A percentile compares a stretch with the other conserved stretches of the same genome.
phyloP scores from a whole-genome alignment of 2,113 vertebrate genomes.

The Rafetus swinhoei region DNA sequence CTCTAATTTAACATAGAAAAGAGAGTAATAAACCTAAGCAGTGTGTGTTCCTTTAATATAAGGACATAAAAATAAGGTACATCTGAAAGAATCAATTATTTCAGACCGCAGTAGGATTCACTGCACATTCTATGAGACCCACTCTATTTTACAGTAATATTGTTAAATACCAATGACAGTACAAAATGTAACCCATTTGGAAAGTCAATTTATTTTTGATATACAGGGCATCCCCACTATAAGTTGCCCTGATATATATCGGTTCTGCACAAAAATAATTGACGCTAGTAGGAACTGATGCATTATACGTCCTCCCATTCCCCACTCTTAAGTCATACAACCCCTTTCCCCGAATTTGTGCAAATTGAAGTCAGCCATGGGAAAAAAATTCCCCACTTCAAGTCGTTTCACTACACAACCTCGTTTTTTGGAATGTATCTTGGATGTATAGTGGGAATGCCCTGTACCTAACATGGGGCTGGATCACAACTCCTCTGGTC shows the following conservation, averaged over 20 bases:
- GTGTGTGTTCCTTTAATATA: background rate
- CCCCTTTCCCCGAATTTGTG: no score
- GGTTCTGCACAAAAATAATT: no score
- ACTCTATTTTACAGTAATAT: background rate
- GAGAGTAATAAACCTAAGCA: background rate
- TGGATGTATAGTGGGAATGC: no score
- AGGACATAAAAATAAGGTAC: background rate
- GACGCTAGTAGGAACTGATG: no score
- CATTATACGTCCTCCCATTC: no score
- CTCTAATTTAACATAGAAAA: background rate
- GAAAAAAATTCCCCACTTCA: no score
- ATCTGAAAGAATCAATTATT: background rate
- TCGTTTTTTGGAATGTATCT: no score
- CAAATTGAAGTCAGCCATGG: no score
- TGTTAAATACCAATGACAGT: background rate
- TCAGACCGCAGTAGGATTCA: background rate
- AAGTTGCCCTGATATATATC: no score
- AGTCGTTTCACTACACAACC: no score
- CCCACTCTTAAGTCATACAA: no score
- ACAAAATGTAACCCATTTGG: background rate
- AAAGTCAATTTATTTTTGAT: background rate
- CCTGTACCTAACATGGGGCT: background rate
- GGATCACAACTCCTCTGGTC: background rate
- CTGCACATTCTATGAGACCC: background rate
- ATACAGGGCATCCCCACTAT: background rate